A percentile compares a stretch with the other conserved stretches of the same genome.
phyloP scores from a whole-genome alignment of 2,888 invertebrate genomes.

The Diploptera punctata region DNA sequence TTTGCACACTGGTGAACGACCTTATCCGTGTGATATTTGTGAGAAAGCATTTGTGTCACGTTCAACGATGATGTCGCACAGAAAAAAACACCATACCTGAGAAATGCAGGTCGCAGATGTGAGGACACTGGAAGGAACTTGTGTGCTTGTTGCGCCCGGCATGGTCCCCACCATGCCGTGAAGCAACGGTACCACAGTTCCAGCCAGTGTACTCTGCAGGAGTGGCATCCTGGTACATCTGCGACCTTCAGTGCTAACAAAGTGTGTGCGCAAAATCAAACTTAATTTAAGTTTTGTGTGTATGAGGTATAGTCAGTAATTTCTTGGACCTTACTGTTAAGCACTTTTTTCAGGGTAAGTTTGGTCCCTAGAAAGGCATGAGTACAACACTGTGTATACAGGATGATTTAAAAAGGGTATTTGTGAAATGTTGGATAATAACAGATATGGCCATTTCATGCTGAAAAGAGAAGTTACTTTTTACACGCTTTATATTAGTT shows the following conservation, averaged over 20 bases:
- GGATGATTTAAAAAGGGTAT: too few relatives aligned
- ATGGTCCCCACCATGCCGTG: not conserved
- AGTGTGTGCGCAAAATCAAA: too few relatives aligned
- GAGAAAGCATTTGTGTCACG: slow-evolving; percentile 63
- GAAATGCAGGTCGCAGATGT: slow-evolving; percentile 25
- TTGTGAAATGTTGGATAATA: too few relatives aligned
- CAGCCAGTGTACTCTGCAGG: not conserved
- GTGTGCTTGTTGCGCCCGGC: slow-evolving; percentile 3
- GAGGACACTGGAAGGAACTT: slow-evolving; percentile 11
- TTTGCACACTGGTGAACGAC: slow-evolving; percentile 66
- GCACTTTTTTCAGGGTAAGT: too few relatives aligned
- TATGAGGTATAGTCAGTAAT: too few relatives aligned
- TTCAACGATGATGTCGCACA: slow-evolving; percentile 65
- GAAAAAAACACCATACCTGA: slow-evolving; percentile 57
- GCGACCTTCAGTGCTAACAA: slow-evolving; percentile 1
- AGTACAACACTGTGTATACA: too few relatives aligned
- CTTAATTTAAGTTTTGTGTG: too few relatives aligned
- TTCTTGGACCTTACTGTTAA: too few relatives aligned
- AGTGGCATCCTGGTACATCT: not conserved
- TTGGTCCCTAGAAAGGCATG: too few relatives aligned
- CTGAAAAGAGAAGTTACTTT: too few relatives aligned
- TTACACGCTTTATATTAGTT: too few relatives aligned
- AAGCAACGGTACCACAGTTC: not conserved
- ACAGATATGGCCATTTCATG: too few relatives aligned
- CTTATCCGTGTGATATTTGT: slow-evolving; percentile 66